These are phyloP conservation scores for Petrocephalus sullivani DNA, from an alignment of 2,797 vertebrate genomes.

Conservation along the genomic window DNA sequence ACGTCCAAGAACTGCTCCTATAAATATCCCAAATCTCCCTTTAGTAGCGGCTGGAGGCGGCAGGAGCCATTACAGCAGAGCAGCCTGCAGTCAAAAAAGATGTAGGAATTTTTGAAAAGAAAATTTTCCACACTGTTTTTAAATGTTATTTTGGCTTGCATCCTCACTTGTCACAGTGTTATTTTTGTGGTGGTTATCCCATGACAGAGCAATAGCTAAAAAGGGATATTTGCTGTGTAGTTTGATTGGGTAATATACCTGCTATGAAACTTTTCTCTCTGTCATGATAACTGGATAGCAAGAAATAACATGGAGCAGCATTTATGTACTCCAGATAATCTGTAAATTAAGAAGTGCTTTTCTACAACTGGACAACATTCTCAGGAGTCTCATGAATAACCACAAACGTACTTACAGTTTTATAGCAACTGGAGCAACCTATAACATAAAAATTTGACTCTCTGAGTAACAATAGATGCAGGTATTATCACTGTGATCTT, in stretches of 20 bases:
- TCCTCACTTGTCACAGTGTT: not conserved
- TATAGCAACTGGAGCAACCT: not conserved
- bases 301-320: not conserved
- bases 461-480: not conserved
- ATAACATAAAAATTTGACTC: not conserved
- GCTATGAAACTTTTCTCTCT: not conserved
- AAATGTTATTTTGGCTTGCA: not conserved
- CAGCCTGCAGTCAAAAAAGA: not conserved
- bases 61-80: not conserved
- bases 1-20: not conserved
- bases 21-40: constrained; percentile 5
- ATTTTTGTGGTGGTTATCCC: constrained; percentile 1
- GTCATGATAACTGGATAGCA: not conserved
- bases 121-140: constrained; percentile 5
- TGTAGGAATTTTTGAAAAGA: not conserved
- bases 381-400: not conserved
- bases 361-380: not conserved
- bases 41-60: not conserved
- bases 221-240: not conserved
- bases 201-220: constrained; percentile 21
- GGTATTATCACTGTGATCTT: not conserved
- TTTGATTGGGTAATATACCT: not conserved
- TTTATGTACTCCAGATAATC: not conserved
- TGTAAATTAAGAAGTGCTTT: not conserved
- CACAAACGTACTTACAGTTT: not conserved